These are phyloP conservation scores for Chloroclystis v-ata DNA, from an alignment of 2,888 invertebrate species.

Conservation along the genomic window DNA sequence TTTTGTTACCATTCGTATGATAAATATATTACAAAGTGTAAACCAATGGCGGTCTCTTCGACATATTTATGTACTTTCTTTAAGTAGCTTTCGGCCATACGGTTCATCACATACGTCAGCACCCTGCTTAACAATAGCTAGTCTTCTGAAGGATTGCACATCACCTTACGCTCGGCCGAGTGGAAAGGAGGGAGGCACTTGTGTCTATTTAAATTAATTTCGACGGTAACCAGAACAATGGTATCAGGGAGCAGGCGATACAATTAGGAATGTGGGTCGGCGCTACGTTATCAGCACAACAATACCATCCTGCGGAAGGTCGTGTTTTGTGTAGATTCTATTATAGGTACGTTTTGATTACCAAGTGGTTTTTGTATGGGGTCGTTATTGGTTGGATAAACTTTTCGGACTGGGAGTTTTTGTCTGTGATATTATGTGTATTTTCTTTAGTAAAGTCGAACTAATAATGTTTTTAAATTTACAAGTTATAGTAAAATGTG, in stretches of 20 bases:
- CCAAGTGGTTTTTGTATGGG: background rate
- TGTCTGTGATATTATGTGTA: background rate
- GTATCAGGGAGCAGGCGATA: conserved; percentile 35
- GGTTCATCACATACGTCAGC: background rate
- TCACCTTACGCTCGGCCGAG: conserved; percentile 60
- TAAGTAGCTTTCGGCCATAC: too few species aligned
- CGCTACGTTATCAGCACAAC: conserved; percentile 19
- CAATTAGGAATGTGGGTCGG: conserved; percentile 36
- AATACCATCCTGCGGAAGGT: conserved; percentile 12
- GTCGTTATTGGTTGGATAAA: background rate
- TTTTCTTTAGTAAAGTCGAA: background rate
- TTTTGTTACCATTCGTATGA: too few species aligned
- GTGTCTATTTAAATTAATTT: conserved; percentile 66
- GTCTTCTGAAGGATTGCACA: conserved; percentile 53
- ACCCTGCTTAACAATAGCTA: background rate
- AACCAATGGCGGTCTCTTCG: too few species aligned
- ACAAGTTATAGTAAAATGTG: too few species aligned
- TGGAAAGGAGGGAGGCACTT: conserved; percentile 61
- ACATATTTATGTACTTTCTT: too few species aligned
- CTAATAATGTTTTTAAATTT: too few species aligned
- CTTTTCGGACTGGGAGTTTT: background rate
- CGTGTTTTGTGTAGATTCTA: conserved; percentile 13
- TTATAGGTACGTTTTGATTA: conserved; percentile 3
- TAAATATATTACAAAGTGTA: too few species aligned
- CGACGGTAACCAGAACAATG: conserved; percentile 33